Evolutionary conservation across 2,797 vertebrate species (phyloP).

Genomic region (Ataeniobius toweri): DNA sequence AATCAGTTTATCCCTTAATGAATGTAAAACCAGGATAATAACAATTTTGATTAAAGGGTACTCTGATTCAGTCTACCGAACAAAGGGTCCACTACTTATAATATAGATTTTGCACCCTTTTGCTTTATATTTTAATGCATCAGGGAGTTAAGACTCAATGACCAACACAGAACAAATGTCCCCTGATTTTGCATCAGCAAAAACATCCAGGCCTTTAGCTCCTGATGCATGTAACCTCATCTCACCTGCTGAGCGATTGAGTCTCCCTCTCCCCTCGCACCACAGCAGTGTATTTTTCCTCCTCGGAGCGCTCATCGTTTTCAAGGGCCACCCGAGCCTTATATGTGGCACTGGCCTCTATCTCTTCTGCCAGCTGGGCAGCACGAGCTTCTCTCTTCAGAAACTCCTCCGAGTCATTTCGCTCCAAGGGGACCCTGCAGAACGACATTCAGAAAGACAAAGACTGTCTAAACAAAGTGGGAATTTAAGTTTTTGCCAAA

Average conservation of each 20-base stretch:
- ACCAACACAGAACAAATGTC: not conserved
- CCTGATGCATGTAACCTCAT: constrained; percentile 1
- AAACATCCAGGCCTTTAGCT: not conserved
- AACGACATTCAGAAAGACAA: constrained; percentile 29
- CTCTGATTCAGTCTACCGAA: not conserved
- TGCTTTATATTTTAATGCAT: no score
- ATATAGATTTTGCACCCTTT: not conserved
- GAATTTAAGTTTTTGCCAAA: not conserved
- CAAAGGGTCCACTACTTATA: not conserved
- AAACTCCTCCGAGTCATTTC: constrained; percentile 98
- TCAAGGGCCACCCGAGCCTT: constrained; percentile 97
- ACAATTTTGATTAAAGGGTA: no score
- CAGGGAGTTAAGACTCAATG: not conserved
- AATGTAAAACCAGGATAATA: not conserved
- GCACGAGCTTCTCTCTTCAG: constrained; percentile 97
- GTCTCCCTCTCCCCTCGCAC: constrained; percentile 90
- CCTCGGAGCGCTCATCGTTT: constrained; percentile 96
- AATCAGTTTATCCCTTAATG: not conserved
- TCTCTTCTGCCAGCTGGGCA: constrained; percentile 97
- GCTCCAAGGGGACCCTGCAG: constrained; percentile 93
- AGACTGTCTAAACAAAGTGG: not conserved
- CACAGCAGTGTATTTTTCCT: constrained; percentile 98
- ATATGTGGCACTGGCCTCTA: constrained; percentile 97
- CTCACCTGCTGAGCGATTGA: constrained; percentile 89
- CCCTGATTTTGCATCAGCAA: not conserved